Evolutionary conservation across 1,140 invertebrate species (phyloP), one percentile per base, ranked within the genome.

Genomic region (Drosophila takahashii): DNA sequence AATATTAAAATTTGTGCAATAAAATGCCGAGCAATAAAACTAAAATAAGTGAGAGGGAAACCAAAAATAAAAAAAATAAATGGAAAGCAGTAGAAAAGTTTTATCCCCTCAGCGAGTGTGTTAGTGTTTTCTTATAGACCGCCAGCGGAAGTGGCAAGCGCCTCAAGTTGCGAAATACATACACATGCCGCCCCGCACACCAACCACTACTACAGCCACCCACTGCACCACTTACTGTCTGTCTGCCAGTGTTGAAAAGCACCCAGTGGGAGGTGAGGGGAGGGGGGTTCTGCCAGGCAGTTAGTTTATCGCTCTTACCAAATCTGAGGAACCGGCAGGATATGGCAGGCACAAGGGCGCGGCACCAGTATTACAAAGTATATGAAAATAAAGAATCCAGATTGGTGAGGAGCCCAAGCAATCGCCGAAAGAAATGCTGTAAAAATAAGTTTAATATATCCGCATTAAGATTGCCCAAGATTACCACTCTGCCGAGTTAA

Each of bases 381-480:
- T 73, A 72, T 71, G 72, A 76, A 77, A 66, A 79, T 66, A 72
- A 66, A 64, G 78, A 81, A 84, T 79, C 74, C 56, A 76, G 77
- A 80, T 59, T 59, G 50, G 51, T 50, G 56, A 51, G 53, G 47
- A 44, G 50, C 44, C 51, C 42, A 54, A 26, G 37, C 27, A 66
- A 50, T 60, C 53, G 41, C 42, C 51, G 32, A 53, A 16, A 60
- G 56, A 67, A 70, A 53, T 69, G 84, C 65, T 74, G 84, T 89
- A 84, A 89, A 87, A 89, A 89, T 80, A 89, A 89, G 84, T 89
- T 89, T 89, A 89, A 89, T 89, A 89, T 89, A 89, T 89, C 84
- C 84, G 84, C 72, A 89, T 89, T 66, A 79, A 89, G 79, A 84
- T 84, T 84, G 77, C 66, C 58, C 37, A 48, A 50, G 66, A 70